These are phyloP conservation scores for Palythoa heliodiscus DNA, from an alignment of 92 coral and sea anemone genomes.

Conservation along the genomic window DNA sequence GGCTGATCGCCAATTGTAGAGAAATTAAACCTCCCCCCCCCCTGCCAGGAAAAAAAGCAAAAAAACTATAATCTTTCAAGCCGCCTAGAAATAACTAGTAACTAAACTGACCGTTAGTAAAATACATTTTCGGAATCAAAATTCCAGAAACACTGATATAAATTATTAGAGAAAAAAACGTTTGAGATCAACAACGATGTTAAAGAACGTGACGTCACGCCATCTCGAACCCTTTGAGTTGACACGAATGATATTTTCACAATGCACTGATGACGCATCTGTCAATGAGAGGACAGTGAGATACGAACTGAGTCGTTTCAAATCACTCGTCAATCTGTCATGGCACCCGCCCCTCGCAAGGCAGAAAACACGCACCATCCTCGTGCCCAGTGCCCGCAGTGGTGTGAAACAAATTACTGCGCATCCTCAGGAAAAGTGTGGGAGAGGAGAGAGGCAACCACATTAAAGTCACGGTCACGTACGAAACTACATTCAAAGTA, in stretches of 20 bases:
- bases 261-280: neutral
- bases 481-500: too few species aligned
- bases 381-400: too few species aligned
- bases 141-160: neutral
- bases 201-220: neutral
- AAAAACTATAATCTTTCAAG: too few species aligned
- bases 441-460: too few species aligned
- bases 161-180: neutral
- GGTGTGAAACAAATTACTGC: too few species aligned
- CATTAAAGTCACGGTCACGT: too few species aligned
- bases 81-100: neutral
- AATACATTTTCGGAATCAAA: neutral
- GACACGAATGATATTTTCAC: neutral
- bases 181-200: neutral
- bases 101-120: neutral
- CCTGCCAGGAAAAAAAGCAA: too few species aligned
- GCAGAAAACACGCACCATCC: neutral
- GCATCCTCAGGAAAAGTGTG: too few species aligned
- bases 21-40: too few species aligned
- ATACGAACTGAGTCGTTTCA: neutral
- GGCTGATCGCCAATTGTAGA: too few species aligned
- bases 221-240: neutral
- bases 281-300: neutral
- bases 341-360: neutral
- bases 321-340: neutral